Percentiles rank a stretch among this genome's conserved stretches.
phyloP scores from a whole-genome alignment of 2,888 invertebrate species.

The Brenthis hecate region DNA sequence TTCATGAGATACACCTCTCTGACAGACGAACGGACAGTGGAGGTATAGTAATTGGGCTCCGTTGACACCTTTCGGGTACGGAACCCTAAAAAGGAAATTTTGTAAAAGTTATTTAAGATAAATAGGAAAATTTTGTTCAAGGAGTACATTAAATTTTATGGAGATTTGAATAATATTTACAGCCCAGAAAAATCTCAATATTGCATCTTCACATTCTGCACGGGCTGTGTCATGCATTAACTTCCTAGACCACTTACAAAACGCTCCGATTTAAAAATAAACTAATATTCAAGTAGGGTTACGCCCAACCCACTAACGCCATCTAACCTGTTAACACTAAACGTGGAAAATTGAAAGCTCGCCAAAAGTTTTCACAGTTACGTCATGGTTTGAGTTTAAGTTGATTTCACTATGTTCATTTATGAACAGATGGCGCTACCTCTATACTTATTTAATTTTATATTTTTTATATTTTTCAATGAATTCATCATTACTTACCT shows the following conservation, averaged over 20 bases:
- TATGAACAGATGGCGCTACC: conserved; percentile 50
- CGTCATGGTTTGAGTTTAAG: conserved; percentile 42
- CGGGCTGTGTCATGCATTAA: conserved; percentile 56
- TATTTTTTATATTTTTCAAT: too few relatives aligned
- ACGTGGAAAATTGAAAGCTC: conserved; percentile 54
- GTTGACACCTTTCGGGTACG: too few relatives aligned
- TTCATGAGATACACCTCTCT: too few relatives aligned
- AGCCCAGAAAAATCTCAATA: conserved; percentile 52
- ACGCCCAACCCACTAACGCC: conserved; percentile 49
- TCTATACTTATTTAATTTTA: background rate
- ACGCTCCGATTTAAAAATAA: conserved; percentile 75
- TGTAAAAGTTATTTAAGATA: too few relatives aligned
- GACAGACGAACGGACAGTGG: too few relatives aligned
- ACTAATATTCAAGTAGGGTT: conserved; percentile 48
- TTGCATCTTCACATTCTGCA: conserved; percentile 55
- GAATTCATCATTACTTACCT: too few relatives aligned
- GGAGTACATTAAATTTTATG: too few relatives aligned
- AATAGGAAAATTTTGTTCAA: too few relatives aligned
- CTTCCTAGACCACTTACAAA: conserved; percentile 78
- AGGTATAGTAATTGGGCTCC: too few relatives aligned
- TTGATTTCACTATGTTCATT: conserved; percentile 33
- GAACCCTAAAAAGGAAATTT: too few relatives aligned
- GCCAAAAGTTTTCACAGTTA: conserved; percentile 48
- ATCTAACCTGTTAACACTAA: conserved; percentile 52
- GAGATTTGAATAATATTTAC: too few relatives aligned